phyloP scores from a whole-genome alignment of 2,888 invertebrate species.

The Pachydiplax longipennis region DNA sequence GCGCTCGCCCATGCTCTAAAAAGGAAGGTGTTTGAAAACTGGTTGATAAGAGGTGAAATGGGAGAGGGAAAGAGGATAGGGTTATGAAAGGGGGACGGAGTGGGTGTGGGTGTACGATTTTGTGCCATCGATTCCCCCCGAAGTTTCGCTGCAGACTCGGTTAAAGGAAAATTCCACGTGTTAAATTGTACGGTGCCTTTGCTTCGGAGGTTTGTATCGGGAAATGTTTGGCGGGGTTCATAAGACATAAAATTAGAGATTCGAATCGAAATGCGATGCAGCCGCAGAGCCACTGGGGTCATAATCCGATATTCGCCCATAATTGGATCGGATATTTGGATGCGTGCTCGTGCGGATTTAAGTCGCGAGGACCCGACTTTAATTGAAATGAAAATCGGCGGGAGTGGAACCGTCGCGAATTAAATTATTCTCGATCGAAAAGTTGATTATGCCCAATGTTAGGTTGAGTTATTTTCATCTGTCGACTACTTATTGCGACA shows the following conservation, averaged over 20 bases:
- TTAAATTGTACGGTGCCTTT: background rate
- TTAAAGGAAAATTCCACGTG: background rate
- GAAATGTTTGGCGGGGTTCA: background rate
- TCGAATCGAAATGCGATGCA: background rate
- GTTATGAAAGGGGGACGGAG: background rate
- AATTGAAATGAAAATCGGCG: no score
- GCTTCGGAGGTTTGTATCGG: background rate
- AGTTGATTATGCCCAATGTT: no score
- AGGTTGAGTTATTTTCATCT: no score
- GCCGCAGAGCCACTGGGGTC: no score
- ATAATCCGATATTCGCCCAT: no score
- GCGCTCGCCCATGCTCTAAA: background rate
- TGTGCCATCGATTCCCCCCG: background rate
- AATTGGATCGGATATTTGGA: no score
- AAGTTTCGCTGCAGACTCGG: background rate
- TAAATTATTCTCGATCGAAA: no score
- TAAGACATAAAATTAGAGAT: background rate
- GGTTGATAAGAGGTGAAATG: background rate
- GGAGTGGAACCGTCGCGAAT: no score
- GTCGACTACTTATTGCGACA: no score
- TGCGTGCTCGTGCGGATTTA: no score
- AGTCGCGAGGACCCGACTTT: no score
- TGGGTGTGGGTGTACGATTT: background rate
- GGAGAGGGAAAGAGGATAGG: background rate
- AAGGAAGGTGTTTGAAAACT: background rate